Conservation (phyloP, 2,888 invertebrate genomes). For the Dilophus febrilis region DNA sequence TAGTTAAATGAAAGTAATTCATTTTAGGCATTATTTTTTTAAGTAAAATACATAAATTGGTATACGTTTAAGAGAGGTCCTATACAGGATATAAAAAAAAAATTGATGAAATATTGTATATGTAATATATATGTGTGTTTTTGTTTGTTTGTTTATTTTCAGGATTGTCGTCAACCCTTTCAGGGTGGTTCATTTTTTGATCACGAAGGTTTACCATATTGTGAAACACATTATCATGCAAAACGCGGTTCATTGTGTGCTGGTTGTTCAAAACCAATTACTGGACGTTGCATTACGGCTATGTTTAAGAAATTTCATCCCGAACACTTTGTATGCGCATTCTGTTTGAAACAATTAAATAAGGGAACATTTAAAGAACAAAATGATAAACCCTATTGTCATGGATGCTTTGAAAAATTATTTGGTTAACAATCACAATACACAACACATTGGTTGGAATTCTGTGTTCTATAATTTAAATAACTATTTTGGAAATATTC, state of each 20-base stretch:
- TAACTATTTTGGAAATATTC: too few species aligned
- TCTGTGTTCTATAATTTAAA: too few species aligned
- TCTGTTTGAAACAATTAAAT: conserved; percentile 92
- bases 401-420: conserved; percentile 90
- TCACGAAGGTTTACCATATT: conserved; percentile 90
- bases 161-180: conserved; percentile 96
- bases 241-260: conserved; percentile 94
- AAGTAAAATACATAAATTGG: too few species aligned
- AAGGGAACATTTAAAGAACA: conserved; percentile 99
- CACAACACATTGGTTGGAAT: too few species aligned
- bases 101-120: too few species aligned
- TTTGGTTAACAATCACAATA: too few species aligned
- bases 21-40: too few species aligned
- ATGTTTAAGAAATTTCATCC: conserved; percentile 99
- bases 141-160: conserved; percentile 21
- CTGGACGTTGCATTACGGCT: conserved; percentile 94
- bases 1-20: too few species aligned
- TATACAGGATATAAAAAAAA: too few species aligned
- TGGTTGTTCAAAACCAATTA: conserved; percentile 94
- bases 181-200: conserved; percentile 97
- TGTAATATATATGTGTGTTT: too few species aligned
- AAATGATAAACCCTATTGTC: conserved; percentile 97
- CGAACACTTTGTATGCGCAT: conserved; percentile 93
- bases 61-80: too few species aligned
- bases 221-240: conserved; percentile 97